phyloP scores from a whole-genome alignment of 1,140 invertebrate genomes.

The Polyergus mexicanus region DNA sequence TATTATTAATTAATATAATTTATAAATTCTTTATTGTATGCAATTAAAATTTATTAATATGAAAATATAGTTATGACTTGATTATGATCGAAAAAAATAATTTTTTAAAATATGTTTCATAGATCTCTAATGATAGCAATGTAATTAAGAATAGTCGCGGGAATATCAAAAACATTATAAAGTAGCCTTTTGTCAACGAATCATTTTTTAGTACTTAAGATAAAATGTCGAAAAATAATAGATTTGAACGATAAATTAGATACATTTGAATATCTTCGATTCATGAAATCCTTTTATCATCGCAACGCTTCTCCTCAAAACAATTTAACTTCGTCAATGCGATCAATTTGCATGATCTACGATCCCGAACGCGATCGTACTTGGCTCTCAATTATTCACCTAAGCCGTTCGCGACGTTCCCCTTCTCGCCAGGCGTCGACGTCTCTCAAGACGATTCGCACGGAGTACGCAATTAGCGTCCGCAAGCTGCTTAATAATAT shows the following conservation, averaged over 20 bases:
- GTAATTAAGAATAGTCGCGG: not conserved
- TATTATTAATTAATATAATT: conserved; percentile 8
- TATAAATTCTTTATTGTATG: not conserved
- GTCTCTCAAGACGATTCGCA: conserved; percentile 75
- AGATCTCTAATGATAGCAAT: conserved; percentile 2
- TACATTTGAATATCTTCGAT: not conserved
- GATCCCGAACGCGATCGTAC: conserved; percentile 46
- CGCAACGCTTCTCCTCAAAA: not conserved
- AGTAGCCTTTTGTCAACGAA: not conserved
- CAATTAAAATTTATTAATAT: not conserved
- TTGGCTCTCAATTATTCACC: conserved; percentile 53
- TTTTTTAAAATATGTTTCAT: not conserved
- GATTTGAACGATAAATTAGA: not conserved
- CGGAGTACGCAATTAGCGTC: conserved; percentile 78
- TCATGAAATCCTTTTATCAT: not conserved
- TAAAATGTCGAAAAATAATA: conserved; percentile 15
- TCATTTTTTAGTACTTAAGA: not conserved
- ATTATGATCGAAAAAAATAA: no score
- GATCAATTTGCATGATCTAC: conserved; percentile 43
- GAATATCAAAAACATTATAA: not conserved
- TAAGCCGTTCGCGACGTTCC: conserved; percentile 45
- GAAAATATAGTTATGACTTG: not conserved
- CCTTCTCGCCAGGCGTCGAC: conserved; percentile 41
- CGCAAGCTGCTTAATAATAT: conserved; percentile 82
- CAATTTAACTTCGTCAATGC: conserved; percentile 30